Base-by-base conservation (phyloP, 2,113 vertebrate genomes). In the Eurystomus gularis region DNA sequence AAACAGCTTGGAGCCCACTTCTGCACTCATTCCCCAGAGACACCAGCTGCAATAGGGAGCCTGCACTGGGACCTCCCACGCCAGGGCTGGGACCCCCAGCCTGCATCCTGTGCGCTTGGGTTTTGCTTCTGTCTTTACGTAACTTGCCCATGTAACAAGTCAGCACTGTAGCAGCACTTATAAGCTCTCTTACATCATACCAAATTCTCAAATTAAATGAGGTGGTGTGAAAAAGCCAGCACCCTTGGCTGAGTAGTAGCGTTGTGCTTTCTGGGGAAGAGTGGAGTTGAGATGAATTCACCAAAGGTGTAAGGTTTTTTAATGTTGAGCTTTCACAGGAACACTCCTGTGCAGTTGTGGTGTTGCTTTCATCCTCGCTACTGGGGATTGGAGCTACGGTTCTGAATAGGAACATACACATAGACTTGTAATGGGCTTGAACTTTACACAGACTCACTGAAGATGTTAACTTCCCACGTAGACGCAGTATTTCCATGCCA, bases 341-440 rank as follows among this genome's bases (percentile, higher is more conserved):
- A 52, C 4, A 0, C 21, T 69, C 1, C 28, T 37, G 25, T 69
- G 40, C 25, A 31, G 0, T 17, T 49, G 44, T 55, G 44, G 11
- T 72, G 31, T 40, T 92, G 2, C 2, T 17, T 44, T 76, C 33
- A 16, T 73, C 51, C 52, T 78, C 71, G 33, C 17, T 75, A 4
- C 69, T 0, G 0, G 46, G 18, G 35, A 13, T 44, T 37, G 52
- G 18, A 85, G 52, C 42, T 79, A 11, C 0, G 0, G 20, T 55
- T 88, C 14, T 49, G 16, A 35, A 1, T 61, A 44, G 35, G 26
- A 91, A 10, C 23, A 14, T 29, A 91, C 84, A 48, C 57, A 11
- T 8, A 8, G 28, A 73, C 33, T 44, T 79, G 48, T 85, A 69
- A 49, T 60, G 65, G 89, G 58, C 65, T 82, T 87, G 78, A 95